Conservation (phyloP, 1,140 invertebrate species). For the Zaprionus camerounensis region DNA sequence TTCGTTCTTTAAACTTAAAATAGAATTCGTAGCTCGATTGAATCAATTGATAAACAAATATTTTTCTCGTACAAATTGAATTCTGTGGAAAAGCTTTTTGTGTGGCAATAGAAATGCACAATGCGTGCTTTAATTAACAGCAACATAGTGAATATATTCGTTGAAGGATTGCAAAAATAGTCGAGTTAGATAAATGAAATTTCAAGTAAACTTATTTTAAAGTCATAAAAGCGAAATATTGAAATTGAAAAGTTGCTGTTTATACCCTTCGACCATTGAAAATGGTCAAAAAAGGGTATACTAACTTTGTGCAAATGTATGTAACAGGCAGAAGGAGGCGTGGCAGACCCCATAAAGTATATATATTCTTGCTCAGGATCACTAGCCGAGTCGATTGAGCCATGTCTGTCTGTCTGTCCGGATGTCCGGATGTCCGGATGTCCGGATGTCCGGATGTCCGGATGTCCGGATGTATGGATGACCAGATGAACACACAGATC, state of each 20-base stretch:
- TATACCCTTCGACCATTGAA: no score
- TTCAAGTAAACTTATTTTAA: background rate
- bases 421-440: no score
- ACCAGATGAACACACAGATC: no score
- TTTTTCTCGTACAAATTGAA: background rate
- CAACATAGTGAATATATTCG: background rate
- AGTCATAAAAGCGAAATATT: background rate
- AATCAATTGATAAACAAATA: conserved; percentile 12
- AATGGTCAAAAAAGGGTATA: no score
- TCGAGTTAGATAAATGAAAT: background rate
- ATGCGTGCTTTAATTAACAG: background rate
- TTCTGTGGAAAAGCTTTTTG: background rate
- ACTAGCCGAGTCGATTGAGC: no score
- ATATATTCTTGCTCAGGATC: no score
- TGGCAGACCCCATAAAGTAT: no score
- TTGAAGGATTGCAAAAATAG: background rate
- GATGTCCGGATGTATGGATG: no score
- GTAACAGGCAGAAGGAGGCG: no score
- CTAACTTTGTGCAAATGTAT: no score
- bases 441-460: no score
- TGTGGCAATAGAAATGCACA: background rate
- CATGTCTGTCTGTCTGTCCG: no score
- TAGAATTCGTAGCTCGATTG: background rate
- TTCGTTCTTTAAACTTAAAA: background rate
- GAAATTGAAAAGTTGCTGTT: background rate